Base-by-base conservation (phyloP, 2,888 invertebrate species). In the Drosophila gaucha region DNA sequence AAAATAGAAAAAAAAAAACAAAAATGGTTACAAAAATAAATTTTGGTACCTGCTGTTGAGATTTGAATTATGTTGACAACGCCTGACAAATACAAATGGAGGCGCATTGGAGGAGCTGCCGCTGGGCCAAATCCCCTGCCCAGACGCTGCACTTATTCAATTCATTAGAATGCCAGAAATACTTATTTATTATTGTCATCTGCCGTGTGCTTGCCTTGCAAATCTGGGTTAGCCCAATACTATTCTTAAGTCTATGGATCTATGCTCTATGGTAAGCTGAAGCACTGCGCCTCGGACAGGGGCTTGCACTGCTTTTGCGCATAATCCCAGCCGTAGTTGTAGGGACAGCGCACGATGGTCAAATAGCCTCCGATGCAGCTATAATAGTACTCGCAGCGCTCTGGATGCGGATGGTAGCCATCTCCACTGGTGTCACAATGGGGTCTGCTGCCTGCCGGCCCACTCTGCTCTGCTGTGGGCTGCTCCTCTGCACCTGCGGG, bases 21-120 rank as follows among this genome's bases (percentile, higher is more conserved):
- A 31, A 59, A 59, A 56, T 41, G 41, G 47, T 28, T 63, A 67
- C 77, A 67, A 72, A 84, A 83, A 86, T 74, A 80, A 39, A 79
- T 78, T 72, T 56, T 74, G 31, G 54, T 83, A 79, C 79, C 82
- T 80, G 79, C 77, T 52, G 77, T 71, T 71, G 66, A 63, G 68
- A 65, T 69, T 74, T 86, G 85, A 84, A 86, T 84, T 86, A 86
- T 86, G 84, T 66, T 86, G 84, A 84, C 84, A 80, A 85, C 80
- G 77, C 60, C 69, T 78, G 86, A 86, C 86, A 82, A 65, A 82
- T 79, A 89, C 88, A 89, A 89, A 89, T 89, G 88, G 88, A 89
- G 64, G 78, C 72, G 69, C 57, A 78, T 79, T 86, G 85, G 77
- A 85, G 73, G 75, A 66, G 78, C 82, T 74, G 71, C 82, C 73